Conservation (phyloP, 2,113 vertebrate species). For the Albula glossodonta region DNA sequence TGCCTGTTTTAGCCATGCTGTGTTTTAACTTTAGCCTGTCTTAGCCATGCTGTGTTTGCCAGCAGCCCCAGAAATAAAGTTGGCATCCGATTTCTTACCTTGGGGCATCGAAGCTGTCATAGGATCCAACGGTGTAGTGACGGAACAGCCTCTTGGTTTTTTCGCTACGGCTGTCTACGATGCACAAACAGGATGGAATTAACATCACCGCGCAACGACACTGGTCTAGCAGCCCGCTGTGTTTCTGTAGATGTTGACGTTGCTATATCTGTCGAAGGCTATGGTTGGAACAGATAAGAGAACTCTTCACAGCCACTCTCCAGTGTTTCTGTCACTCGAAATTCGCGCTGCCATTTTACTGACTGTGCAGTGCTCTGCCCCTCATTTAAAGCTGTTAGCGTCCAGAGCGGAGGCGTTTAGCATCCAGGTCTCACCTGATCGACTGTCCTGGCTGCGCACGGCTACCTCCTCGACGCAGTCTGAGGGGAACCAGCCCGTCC, state of each 20-base stretch:
- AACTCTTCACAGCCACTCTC: neutral
- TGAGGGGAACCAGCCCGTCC: slow-evolving; percentile 89
- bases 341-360: too few relatives aligned
- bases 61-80: neutral
- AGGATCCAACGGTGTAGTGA: slow-evolving; percentile 91
- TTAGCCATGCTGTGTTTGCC: neutral
- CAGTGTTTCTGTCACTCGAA: neutral
- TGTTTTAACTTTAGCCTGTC: too few relatives aligned
- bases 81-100: slow-evolving; percentile 71
- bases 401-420: neutral
- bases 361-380: too few relatives aligned
- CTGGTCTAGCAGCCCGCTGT: neutral
- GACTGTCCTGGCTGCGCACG: slow-evolving; percentile 79
- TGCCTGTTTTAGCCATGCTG: too few relatives aligned
- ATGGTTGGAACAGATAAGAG: neutral
- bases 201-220: slow-evolving; percentile 26
- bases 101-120: slow-evolving; percentile 90
- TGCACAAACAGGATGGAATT: slow-evolving; percentile 38
- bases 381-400: neutral
- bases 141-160: slow-evolving; percentile 88
- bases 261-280: too few relatives aligned
- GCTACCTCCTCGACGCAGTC: slow-evolving; percentile 90
- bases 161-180: slow-evolving; percentile 87
- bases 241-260: neutral
- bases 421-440: slow-evolving; percentile 73